Conservation (phyloP, 2,888 invertebrate species). For the Bibio marci region DNA sequence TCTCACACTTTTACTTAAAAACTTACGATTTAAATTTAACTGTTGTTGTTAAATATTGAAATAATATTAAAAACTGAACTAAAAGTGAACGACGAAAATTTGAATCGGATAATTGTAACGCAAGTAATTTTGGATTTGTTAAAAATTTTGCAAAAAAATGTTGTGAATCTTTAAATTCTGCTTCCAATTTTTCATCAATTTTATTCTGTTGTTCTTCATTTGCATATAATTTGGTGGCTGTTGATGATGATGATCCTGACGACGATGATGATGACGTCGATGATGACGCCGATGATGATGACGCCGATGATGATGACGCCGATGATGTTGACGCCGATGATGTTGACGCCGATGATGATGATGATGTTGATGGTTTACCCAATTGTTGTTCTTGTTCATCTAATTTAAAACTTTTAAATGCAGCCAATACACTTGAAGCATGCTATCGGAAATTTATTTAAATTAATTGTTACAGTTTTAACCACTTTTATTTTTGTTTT, state of each 20-base stretch:
- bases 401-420: constrained; percentile 78
- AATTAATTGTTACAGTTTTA: too few species aligned
- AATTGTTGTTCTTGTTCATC: constrained; percentile 39
- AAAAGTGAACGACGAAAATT: constrained; percentile 91
- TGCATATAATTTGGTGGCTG: too few species aligned
- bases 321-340: too few species aligned
- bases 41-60: constrained; percentile 81
- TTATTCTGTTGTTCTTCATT: too few species aligned
- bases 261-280: too few species aligned
- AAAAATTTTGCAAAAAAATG: constrained; percentile 95
- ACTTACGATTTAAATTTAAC: constrained; percentile 91
- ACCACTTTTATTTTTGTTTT: too few species aligned
- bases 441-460: too few species aligned
- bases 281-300: constrained; percentile 24
- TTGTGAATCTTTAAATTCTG: too few species aligned
- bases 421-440: constrained; percentile 69
- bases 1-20: too few species aligned
- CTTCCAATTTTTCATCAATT: constrained; percentile 8
- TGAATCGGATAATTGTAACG: constrained; percentile 87
- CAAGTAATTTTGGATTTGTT: constrained; percentile 89
- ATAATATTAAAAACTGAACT: constrained; percentile 86
- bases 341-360: too few species aligned
- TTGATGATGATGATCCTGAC: too few species aligned
- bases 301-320: constrained; percentile 24
- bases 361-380: constrained; percentile 33